Percentiles rank a stretch among this genome's conserved stretches.
Conservation (phyloP, 2,888 invertebrate species). For the Drosophila macrospina region DNA sequence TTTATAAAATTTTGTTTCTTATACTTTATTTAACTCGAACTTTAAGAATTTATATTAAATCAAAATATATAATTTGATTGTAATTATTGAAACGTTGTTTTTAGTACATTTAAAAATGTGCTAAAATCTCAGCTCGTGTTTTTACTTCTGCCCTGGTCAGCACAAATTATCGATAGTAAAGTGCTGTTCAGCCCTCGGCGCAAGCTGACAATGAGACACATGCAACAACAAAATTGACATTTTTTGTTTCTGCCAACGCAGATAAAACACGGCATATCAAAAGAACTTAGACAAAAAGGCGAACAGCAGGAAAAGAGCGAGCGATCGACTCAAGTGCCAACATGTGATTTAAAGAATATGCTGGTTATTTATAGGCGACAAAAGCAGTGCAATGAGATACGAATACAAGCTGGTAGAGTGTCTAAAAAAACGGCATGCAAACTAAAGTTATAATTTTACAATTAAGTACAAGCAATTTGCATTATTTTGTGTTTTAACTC, state of each 20-base stretch:
- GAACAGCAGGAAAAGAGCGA: slow-evolving; percentile 17
- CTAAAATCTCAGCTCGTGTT: slow-evolving; percentile 1
- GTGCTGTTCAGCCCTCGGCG: slow-evolving; percentile 11
- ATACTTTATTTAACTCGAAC: too few species aligned
- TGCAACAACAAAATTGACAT: slow-evolving; percentile 13
- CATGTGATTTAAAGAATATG: slow-evolving; percentile 62
- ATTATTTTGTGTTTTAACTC: not conserved
- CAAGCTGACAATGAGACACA: slow-evolving; percentile 1
- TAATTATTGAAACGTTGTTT: not conserved
- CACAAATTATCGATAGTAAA: slow-evolving; percentile 15
- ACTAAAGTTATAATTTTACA: not conserved
- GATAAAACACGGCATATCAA: slow-evolving; percentile 32
- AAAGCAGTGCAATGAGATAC: slow-evolving; percentile 71
- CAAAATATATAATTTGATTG: too few species aligned
- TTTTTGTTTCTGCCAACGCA: slow-evolving; percentile 12
- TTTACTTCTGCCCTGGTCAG: not conserved
- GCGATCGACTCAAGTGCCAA: slow-evolving; percentile 35
- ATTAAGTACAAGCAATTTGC: not conserved
- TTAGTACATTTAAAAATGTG: slow-evolving; percentile 8
- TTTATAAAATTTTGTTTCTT: too few species aligned
- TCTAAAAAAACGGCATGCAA: not conserved
- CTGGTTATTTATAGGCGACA: slow-evolving; percentile 46
- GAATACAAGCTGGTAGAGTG: slow-evolving; percentile 79
- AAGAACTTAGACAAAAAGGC: slow-evolving; percentile 9
- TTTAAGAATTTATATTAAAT: too few species aligned